A percentile compares a stretch with the other conserved stretches of the same genome.
Conservation (phyloP, 2,797 vertebrate species). For the Chaenodraco wilsoni region DNA sequence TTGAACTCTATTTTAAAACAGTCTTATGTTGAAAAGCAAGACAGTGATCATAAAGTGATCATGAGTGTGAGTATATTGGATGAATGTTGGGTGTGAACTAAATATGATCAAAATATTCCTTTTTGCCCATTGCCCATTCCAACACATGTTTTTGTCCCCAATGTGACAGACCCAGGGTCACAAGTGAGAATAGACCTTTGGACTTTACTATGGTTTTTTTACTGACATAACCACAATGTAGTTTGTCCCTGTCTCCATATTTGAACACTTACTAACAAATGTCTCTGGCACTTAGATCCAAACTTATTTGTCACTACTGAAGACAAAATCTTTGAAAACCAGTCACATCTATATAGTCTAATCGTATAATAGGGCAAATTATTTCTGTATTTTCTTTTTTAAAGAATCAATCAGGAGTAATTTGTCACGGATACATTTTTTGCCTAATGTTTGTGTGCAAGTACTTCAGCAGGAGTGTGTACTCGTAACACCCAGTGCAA, state of each 20-base stretch:
- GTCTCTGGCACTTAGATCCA: too few relatives aligned
- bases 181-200: neutral
- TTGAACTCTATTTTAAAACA: conserved; percentile 12
- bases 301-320: neutral
- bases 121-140: neutral
- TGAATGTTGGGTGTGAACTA: neutral
- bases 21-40: neutral
- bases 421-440: too few relatives aligned
- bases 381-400: too few relatives aligned
- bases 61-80: neutral
- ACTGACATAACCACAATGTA: too few relatives aligned
- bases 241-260: too few relatives aligned
- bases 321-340: neutral
- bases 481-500: too few relatives aligned
- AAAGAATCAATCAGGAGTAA: too few relatives aligned
- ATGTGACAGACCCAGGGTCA: neutral
- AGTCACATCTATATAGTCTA: neutral
- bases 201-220: too few relatives aligned
- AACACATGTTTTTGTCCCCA: neutral
- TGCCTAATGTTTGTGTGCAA: too few relatives aligned
- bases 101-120: neutral
- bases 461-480: too few relatives aligned
- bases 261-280: too few relatives aligned
- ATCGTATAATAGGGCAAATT: too few relatives aligned
- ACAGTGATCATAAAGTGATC: neutral